Evolutionary conservation across 2,113 vertebrate species (phyloP).

Genomic region (Pluvialis apricaria): DNA sequence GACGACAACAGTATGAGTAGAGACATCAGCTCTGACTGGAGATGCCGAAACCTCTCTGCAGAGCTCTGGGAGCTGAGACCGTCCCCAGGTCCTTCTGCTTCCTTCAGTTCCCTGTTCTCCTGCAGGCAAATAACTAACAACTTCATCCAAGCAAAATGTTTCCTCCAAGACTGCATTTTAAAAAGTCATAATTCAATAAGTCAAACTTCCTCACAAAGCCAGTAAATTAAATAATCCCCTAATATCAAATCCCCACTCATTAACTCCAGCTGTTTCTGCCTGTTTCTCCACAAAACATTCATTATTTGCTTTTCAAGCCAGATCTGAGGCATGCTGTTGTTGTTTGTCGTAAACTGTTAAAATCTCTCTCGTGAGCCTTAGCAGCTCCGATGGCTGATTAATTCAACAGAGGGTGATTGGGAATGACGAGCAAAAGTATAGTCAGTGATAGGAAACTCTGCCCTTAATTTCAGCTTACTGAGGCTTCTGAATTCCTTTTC

Average conservation of each 20-base stretch:
- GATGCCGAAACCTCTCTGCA: not conserved
- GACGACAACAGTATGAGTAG: not conserved
- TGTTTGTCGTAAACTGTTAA: constrained; percentile 1
- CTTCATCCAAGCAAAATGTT: constrained; percentile 38
- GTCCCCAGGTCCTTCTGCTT: not conserved
- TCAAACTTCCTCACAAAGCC: constrained; percentile 8
- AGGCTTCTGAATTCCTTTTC: not conserved
- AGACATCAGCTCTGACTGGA: not conserved
- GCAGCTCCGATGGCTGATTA: not conserved
- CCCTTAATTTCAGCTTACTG: not conserved
- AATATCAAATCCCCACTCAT: constrained; percentile 20
- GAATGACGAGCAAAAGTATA: not conserved
- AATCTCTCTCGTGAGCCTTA: not conserved
- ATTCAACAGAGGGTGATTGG: not conserved
- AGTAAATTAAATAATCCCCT: constrained; percentile 21
- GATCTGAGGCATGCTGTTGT: not conserved
- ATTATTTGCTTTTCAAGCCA: constrained; percentile 1
- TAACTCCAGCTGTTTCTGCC: constrained; percentile 29
- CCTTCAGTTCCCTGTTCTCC: not conserved
- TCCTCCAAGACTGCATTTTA: constrained; percentile 1
- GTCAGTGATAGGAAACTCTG: not conserved
- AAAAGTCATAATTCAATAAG: constrained; percentile 48
- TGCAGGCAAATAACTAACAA: not conserved
- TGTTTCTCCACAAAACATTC: not conserved
- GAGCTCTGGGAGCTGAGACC: not conserved